Conservation (phyloP, 2,888 invertebrate genomes). For the Philonicus albiceps region DNA sequence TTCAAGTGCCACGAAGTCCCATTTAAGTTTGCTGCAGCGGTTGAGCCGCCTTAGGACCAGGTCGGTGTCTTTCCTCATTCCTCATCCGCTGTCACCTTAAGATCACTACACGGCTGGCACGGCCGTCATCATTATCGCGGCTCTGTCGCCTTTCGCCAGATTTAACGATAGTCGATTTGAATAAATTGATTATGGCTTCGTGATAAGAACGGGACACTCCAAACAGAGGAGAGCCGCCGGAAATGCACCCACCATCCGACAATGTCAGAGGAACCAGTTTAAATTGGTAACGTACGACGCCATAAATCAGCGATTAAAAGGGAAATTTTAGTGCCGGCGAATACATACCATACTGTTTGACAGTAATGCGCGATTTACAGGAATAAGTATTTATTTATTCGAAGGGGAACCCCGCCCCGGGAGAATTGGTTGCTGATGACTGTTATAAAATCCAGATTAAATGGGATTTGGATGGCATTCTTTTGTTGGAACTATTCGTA, state of each 20-base stretch:
- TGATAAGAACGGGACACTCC: constrained; percentile 1
- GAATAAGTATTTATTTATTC: constrained; percentile 34
- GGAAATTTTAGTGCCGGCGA: not conserved
- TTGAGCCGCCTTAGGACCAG: not conserved
- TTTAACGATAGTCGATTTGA: constrained; percentile 40
- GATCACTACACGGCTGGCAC: not conserved
- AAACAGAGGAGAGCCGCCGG: constrained; percentile 5
- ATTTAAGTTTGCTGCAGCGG: not conserved
- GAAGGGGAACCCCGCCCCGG: not conserved
- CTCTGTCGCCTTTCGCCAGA: constrained; percentile 1
- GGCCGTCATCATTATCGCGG: not conserved
- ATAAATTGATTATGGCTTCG: constrained; percentile 34
- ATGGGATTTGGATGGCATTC: not conserved
- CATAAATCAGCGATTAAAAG: constrained; percentile 36
- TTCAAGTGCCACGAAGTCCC: not conserved
- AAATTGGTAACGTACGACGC: constrained; percentile 31
- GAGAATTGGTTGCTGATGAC: not conserved
- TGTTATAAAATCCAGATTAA: not conserved
- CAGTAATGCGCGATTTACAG: constrained; percentile 29
- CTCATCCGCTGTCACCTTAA: not conserved
- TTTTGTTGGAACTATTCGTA: not conserved
- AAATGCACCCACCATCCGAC: constrained; percentile 40
- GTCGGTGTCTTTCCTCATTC: not conserved
- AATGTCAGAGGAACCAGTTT: not conserved
- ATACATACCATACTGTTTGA: constrained; percentile 35